Conservation (phyloP, 2,113 vertebrate genomes). For the Corydoras sp. region DNA sequence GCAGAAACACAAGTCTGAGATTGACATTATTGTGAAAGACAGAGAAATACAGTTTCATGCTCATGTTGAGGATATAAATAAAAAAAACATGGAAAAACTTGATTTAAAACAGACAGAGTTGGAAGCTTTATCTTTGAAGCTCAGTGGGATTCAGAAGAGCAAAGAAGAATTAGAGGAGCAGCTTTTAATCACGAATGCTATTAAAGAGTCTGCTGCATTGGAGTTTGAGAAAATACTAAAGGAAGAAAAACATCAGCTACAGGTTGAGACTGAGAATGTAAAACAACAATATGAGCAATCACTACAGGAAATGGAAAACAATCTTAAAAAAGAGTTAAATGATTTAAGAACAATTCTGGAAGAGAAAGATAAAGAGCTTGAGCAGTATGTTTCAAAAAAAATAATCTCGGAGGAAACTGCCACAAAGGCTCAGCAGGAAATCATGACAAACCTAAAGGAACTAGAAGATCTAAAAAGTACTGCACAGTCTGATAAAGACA, state of each 20-base stretch:
- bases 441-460: slow-evolving; percentile 63
- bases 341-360: slow-evolving; percentile 69
- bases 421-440: slow-evolving; percentile 61
- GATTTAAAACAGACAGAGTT: slow-evolving; percentile 84
- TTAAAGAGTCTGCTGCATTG: slow-evolving; percentile 52
- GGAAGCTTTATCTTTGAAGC: slow-evolving; percentile 76
- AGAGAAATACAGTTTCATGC: slow-evolving; percentile 76
- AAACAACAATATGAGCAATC: slow-evolving; percentile 69
- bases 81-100: slow-evolving; percentile 82
- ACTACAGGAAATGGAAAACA: slow-evolving; percentile 68
- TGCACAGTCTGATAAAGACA: slow-evolving; percentile 67
- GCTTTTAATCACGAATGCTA: slow-evolving; percentile 57
- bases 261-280: slow-evolving; percentile 62
- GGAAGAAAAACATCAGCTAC: slow-evolving; percentile 66
- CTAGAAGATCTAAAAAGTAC: slow-evolving; percentile 63
- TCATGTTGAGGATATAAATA: slow-evolving; percentile 88
- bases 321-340: slow-evolving; percentile 74
- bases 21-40: slow-evolving; percentile 71
- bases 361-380: slow-evolving; percentile 72
- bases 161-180: slow-evolving; percentile 72
- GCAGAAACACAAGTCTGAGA: slow-evolving; percentile 67
- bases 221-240: slow-evolving; percentile 68
- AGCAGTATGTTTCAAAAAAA: slow-evolving; percentile 59
- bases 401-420: slow-evolving; percentile 61
- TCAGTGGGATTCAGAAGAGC: slow-evolving; percentile 69